Conservation (phyloP, 2,797 vertebrate species). For the Rhinoraja longicauda region DNA sequence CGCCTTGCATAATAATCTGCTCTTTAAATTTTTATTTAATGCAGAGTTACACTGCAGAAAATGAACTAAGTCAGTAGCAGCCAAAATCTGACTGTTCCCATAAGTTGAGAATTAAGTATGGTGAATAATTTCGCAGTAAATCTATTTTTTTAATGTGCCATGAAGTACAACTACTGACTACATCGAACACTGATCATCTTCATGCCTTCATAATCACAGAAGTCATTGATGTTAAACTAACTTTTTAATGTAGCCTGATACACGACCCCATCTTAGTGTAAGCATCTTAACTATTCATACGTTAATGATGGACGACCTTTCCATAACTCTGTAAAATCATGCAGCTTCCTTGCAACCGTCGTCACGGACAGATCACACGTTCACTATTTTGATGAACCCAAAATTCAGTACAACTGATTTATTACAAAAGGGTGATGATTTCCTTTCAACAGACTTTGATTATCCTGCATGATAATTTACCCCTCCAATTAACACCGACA, state of each 20-base stretch:
- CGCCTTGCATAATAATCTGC: conserved; percentile 7
- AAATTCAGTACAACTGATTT: background rate
- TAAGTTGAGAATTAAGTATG: background rate
- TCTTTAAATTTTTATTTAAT: background rate
- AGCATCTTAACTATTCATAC: conserved; percentile 8
- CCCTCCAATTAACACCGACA: background rate
- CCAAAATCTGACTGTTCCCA: background rate
- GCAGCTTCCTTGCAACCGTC: background rate
- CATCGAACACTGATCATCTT: background rate
- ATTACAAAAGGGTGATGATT: conserved; percentile 1
- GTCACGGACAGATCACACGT: background rate
- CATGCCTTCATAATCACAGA: conserved; percentile 26
- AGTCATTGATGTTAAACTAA: conserved; percentile 38
- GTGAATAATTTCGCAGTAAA: conserved; percentile 26
- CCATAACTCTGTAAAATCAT: conserved; percentile 4
- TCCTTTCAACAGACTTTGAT: background rate
- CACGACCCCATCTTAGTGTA: conserved; percentile 10
- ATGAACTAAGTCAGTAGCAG: background rate
- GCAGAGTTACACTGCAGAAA: background rate
- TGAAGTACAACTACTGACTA: background rate
- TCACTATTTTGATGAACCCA: background rate
- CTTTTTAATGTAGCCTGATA: background rate
- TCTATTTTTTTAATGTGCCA: background rate
- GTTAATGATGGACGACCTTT: conserved; percentile 31
- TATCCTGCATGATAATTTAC: background rate